Conservation (phyloP, 1,140 invertebrate species). For the Drusus annulatus region DNA sequence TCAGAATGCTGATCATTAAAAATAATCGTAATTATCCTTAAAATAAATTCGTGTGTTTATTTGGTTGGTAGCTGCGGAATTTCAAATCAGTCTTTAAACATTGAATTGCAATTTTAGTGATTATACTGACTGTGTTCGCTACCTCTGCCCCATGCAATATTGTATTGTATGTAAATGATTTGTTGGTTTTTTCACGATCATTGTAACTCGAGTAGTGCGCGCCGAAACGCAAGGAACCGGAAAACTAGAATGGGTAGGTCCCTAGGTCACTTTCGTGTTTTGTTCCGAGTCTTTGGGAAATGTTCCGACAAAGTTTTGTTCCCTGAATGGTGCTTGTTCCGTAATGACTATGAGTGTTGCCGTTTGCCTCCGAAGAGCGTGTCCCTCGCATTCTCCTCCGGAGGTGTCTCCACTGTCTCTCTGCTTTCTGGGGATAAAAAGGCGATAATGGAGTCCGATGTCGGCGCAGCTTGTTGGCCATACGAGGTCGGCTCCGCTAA, state of each 20-base stretch:
- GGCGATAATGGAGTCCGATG: conserved; percentile 34
- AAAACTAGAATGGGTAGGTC: conserved; percentile 52
- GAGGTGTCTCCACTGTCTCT: neutral
- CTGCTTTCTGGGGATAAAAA: conserved; percentile 29
- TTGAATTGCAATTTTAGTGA: neutral
- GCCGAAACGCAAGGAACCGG: conserved; percentile 49
- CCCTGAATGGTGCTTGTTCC: conserved; percentile 7
- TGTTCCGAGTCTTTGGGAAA: conserved; percentile 45
- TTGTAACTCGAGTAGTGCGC: conserved; percentile 27
- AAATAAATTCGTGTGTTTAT: too few relatives aligned
- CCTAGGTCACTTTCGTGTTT: conserved; percentile 25
- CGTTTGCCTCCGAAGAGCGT: conserved; percentile 3
- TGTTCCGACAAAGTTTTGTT: conserved; percentile 37
- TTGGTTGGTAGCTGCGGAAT: too few relatives aligned
- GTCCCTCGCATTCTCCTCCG: conserved; percentile 5
- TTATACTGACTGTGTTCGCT: neutral
- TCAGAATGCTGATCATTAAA: neutral
- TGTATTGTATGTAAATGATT: conserved; percentile 41
- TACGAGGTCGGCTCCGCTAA: conserved; percentile 38
- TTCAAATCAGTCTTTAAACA: neutral
- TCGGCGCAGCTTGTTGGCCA: conserved; percentile 33
- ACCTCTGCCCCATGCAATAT: conserved; percentile 24
- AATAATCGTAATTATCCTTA: neutral
- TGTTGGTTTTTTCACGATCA: conserved; percentile 5
- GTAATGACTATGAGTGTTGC: conserved; percentile 11